phyloP scores from a whole-genome alignment of 2,888 invertebrate species.

The Piscicola geometra region DNA sequence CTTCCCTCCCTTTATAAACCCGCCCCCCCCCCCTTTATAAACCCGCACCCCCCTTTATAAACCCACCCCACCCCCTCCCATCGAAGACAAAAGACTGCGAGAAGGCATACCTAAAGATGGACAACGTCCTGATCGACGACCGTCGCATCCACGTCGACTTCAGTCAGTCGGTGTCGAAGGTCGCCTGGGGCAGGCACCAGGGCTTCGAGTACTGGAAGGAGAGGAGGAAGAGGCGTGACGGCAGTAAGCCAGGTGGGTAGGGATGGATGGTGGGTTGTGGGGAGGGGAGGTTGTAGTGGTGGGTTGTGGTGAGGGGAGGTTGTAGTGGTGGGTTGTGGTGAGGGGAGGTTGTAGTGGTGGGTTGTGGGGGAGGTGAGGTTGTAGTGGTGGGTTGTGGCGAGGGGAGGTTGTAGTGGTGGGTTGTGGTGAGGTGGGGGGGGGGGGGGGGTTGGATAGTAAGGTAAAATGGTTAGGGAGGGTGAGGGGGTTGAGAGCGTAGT shows the following conservation, averaged over 20 bases:
- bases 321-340: no score
- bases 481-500: no score
- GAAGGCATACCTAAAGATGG: conserved; percentile 98
- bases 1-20: not conserved
- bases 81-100: conserved; percentile 68
- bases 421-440: no score
- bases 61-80: conserved; percentile 14
- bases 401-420: no score
- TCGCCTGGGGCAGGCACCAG: conserved; percentile 43
- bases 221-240: not conserved
- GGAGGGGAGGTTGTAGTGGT: no score
- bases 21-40: not conserved
- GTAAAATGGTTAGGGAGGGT: no score
- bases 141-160: conserved; percentile 98
- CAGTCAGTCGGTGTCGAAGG: conserved; percentile 92
- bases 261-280: not conserved
- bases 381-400: no score
- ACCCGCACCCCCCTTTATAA: not conserved
- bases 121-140: conserved; percentile 97
- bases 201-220: not conserved
- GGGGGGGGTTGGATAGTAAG: no score
- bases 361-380: no score
- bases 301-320: no score
- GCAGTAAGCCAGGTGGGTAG: not conserved
- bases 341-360: no score